Conservation (phyloP, 2,797 vertebrate genomes). For the Bradypus variegatus region DNA sequence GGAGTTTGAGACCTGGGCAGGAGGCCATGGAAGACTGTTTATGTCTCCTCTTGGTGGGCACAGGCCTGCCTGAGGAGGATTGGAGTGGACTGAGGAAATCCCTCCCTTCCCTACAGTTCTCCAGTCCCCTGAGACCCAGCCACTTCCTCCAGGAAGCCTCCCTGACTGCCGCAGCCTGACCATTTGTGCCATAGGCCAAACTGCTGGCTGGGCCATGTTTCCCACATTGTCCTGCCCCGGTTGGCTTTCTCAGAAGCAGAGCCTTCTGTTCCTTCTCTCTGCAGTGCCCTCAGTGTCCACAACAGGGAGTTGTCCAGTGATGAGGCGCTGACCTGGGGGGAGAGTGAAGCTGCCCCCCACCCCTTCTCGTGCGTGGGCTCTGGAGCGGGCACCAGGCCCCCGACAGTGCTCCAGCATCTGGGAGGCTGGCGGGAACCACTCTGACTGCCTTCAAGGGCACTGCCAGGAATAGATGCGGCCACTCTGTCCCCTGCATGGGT, state of each 20-base stretch:
- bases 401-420: conserved; percentile 49
- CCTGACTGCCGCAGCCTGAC: neutral
- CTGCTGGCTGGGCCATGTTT: neutral
- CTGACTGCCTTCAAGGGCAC: conserved; percentile 65
- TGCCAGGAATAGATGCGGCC: conserved; percentile 66
- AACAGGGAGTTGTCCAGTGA: neutral
- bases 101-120: neutral
- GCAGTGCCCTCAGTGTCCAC: neutral
- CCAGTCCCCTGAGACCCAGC: neutral
- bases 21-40: neutral
- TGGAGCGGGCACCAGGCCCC: neutral
- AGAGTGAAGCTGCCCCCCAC: neutral
- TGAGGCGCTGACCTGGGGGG: neutral
- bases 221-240: fast-evolving
- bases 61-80: neutral
- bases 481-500: conserved; percentile 27
- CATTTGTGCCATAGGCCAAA: neutral
- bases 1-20: neutral
- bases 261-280: neutral
- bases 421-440: conserved; percentile 53
- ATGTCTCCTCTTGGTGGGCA: neutral
- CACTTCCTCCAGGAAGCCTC: neutral
- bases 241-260: neutral
- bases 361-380: neutral
- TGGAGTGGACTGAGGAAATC: neutral